A percentile compares a stretch with the other conserved stretches of the same genome.
phyloP scores from a whole-genome alignment of 2,797 vertebrate species.

The Hydrocynus forskahlii region DNA sequence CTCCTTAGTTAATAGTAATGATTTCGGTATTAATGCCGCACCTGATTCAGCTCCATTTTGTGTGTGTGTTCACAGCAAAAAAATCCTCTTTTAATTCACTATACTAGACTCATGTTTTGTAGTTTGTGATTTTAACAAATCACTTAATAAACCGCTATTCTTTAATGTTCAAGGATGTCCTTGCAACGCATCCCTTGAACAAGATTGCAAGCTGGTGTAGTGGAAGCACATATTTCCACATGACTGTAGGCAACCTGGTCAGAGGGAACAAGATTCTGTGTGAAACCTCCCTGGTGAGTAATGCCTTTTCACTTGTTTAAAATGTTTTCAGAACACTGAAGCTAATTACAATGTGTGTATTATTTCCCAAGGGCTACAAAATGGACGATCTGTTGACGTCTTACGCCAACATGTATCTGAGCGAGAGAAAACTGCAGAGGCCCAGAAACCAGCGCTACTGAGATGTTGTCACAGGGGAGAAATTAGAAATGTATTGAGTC shows the following conservation, averaged over 20 bases:
- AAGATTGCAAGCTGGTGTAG: constrained; percentile 97
- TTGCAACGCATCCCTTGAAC: constrained; percentile 87
- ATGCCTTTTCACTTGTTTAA: not conserved
- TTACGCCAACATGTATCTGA: constrained; percentile 85
- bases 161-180: constrained; percentile 79
- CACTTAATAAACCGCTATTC: constrained; percentile 24
- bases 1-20: no score
- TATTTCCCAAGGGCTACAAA: constrained; percentile 89
- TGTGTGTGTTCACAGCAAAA: no score
- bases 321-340: not conserved
- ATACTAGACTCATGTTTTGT: not conserved
- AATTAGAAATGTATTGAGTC: not conserved
- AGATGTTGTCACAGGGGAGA: constrained; percentile 32
- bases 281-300: constrained; percentile 95
- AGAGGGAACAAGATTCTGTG: constrained; percentile 90
- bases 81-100: not conserved
- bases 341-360: constrained; percentile 32
- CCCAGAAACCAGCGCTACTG: constrained; percentile 69
- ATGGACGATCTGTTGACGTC: constrained; percentile 97
- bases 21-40: no score
- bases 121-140: constrained; percentile 12
- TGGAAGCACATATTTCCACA: constrained; percentile 97
- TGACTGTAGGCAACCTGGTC: constrained; percentile 90
- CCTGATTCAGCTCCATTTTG: no score
- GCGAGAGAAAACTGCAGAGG: constrained; percentile 69